Base-by-base conservation (phyloP, 2,113 vertebrate genomes). In the Pipa parva region DNA sequence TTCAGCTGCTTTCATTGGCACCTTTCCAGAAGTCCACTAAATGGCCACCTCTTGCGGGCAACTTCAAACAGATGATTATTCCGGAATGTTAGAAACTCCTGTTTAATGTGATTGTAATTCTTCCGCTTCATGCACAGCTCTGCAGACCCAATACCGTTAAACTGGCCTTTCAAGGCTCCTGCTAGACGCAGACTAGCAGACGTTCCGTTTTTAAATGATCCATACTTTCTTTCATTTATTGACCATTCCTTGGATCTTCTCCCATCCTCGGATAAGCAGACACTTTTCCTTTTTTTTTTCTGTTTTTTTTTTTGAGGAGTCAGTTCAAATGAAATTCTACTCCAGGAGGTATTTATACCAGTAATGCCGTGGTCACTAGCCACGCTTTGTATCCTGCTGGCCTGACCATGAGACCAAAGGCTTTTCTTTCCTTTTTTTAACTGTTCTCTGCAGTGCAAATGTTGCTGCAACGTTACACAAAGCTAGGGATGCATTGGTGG, bases 361-460 rank as follows among this genome's bases (percentile, higher is more conserved):
- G n/a, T n/a, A n/a, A n/a, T n/a, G n/a, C n/a, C n/a, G n/a, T n/a
- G n/a, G 56, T 20, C 50, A 28, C 52, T 51, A 51, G 46, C 22
- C 56, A 50, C 37, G 46, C n/a, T 45, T 70, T 61, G 33, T 42
- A n/a, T 61, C 42, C 50, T 49, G 45, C 36, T 58, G 57, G 65
- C 56, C 58, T 61, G 36, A 24, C 48, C 48, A 59, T 29, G n/a
- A 49, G 33, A 59, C 28, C 45, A 22, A 11, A 27, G 21, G 21
- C 24, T 58, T 60, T n/a, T 48, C 31, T 27, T 59, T 59, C 29
- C 46, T 22, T 39, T n/a, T 36, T 29, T 59, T 31, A 68, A n/a
- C n/a, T n/a, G 48, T 26, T 11, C 27, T 50, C 10, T 59, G 45
- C 24, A 4, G 4, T 27, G 39, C 18, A 37, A 12, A 27, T 7